Evolutionary conservation across 2,113 vertebrate species (phyloP).

Genomic region (Hippopotamus amphibius): DNA sequence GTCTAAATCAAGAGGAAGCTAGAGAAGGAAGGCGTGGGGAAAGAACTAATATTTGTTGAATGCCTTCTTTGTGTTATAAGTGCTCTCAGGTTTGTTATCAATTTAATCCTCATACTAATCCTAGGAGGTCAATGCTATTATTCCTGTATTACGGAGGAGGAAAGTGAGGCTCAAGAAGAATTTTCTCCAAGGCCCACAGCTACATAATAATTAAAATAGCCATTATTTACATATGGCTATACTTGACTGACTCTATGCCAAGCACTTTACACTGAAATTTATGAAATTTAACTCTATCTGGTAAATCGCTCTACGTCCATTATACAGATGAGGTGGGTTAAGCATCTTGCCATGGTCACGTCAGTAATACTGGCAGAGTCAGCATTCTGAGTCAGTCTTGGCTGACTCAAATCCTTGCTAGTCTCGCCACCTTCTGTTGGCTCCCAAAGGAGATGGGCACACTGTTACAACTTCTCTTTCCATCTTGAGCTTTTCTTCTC

Average conservation of each 20-base stretch:
- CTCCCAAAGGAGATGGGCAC: background rate
- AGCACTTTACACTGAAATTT: background rate
- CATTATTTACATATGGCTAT: background rate
- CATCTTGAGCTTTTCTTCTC: background rate
- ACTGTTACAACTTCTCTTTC: background rate
- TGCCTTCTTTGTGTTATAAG: conserved; percentile 8
- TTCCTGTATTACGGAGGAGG: background rate
- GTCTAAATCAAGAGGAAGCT: background rate
- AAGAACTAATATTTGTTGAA: conserved; percentile 29
- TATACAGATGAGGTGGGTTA: background rate
- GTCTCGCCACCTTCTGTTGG: background rate
- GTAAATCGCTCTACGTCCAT: background rate
- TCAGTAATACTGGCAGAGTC: background rate
- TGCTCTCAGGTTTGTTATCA: conserved; percentile 28
- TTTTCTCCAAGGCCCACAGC: background rate
- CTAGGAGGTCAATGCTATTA: background rate
- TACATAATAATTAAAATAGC: background rate
- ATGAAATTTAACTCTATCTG: background rate
- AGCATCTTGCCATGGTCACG: background rate
- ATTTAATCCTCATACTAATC: background rate
- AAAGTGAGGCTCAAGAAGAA: background rate
- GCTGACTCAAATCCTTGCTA: background rate
- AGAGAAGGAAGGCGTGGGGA: background rate
- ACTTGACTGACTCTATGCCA: background rate
- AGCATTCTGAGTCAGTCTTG: background rate